phyloP scores from a whole-genome alignment of 2,797 vertebrate species.

The Oreonectes daqikongensis region DNA sequence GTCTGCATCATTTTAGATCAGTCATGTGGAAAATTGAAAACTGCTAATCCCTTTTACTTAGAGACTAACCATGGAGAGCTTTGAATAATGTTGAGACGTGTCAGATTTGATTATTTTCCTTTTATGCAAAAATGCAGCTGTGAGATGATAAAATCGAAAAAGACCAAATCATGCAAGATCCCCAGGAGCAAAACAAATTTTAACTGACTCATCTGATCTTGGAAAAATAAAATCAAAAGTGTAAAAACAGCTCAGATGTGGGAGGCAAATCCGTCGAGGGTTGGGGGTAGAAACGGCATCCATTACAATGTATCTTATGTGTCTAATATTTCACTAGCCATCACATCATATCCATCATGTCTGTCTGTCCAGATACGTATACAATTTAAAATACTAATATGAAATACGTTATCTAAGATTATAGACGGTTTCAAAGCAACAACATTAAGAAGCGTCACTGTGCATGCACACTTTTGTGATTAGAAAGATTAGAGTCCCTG shows the following conservation, averaged over 20 bases:
- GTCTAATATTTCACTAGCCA: too few species aligned
- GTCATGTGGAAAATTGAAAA: slow-evolving; percentile 68
- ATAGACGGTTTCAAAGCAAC: too few species aligned
- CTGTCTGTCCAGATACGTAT: too few species aligned
- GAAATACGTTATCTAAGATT: too few species aligned
- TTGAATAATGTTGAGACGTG: slow-evolving; percentile 35
- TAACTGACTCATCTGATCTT: slow-evolving; percentile 32
- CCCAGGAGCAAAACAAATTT: slow-evolving; percentile 23
- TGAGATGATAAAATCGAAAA: slow-evolving; percentile 30
- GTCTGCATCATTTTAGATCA: slow-evolving; percentile 50
- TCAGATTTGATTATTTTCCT: slow-evolving; percentile 37
- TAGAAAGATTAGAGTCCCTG: too few species aligned
- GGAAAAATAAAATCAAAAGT: slow-evolving; percentile 6
- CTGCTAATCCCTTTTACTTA: slow-evolving; percentile 39
- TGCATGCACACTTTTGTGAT: too few species aligned
- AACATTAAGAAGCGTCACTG: too few species aligned
- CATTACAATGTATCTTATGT: not conserved
- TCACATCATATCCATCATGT: too few species aligned
- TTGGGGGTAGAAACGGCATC: not conserved
- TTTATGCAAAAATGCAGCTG: slow-evolving; percentile 26
- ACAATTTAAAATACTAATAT: too few species aligned
- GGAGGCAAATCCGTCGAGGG: not conserved
- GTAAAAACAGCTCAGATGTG: slow-evolving; percentile 7
- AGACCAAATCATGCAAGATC: slow-evolving; percentile 11
- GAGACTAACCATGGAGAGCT: slow-evolving; percentile 24